These are phyloP conservation scores for Ptychadena robeensis DNA, from an alignment of 2,797 vertebrate genomes.

Conservation along the genomic window DNA sequence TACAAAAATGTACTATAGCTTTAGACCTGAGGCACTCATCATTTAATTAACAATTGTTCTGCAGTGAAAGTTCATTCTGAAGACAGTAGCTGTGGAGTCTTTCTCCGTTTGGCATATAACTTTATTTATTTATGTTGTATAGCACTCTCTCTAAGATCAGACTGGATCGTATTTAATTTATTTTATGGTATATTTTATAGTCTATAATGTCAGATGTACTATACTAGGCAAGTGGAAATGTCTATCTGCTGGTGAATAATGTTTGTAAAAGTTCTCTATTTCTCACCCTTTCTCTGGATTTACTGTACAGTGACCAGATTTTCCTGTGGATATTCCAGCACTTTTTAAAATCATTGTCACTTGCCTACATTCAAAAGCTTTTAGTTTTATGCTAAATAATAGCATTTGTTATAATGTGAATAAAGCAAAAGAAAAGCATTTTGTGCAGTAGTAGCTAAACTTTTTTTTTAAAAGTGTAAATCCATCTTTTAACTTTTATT, in stretches of 20 bases:
- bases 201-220: constrained; percentile 48
- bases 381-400: constrained; percentile 18
- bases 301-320: constrained; percentile 22
- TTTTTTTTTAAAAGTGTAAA: no score
- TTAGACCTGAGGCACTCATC: constrained; percentile 45
- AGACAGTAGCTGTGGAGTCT: not conserved
- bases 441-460: not conserved
- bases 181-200: constrained; percentile 34
- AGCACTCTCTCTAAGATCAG: constrained; percentile 59
- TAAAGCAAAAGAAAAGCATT: not conserved
- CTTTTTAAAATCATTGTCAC: constrained; percentile 54
- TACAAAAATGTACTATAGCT: constrained; percentile 35
- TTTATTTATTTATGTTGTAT: constrained; percentile 58
- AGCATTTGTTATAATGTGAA: constrained; percentile 20
- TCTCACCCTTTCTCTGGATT: not conserved
- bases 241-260: constrained; percentile 42
- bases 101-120: constrained; percentile 39
- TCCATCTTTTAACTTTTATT: no score
- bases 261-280: constrained; percentile 19
- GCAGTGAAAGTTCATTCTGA: constrained; percentile 27
- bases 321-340: constrained; percentile 16
- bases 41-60: constrained; percentile 59
- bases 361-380: constrained; percentile 39
- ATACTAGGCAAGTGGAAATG: constrained; percentile 36
- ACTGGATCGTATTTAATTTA: constrained; percentile 32